These are phyloP conservation scores for Agriopis marginaria DNA, from an alignment of 2,888 invertebrate species.

Conservation along the genomic window DNA sequence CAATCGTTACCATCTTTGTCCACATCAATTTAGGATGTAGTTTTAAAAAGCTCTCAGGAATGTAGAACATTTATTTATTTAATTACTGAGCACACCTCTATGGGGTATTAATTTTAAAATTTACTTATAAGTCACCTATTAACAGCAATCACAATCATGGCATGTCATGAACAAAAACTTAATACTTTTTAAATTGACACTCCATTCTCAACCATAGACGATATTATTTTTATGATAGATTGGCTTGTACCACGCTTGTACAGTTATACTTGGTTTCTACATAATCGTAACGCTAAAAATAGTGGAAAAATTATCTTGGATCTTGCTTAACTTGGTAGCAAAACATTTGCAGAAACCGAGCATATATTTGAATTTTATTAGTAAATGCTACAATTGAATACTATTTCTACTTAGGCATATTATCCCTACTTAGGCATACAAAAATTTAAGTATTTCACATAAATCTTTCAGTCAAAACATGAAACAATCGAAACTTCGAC, in stretches of 20 bases:
- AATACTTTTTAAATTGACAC: conserved; percentile 15
- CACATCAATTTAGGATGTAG: conserved; percentile 3
- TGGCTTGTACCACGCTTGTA: not conserved
- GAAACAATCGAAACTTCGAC: conserved; percentile 29
- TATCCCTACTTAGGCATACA: conserved; percentile 15
- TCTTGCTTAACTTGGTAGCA: not conserved
- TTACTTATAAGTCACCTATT: conserved; percentile 5
- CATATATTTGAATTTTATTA: not conserved
- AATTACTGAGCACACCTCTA: conserved; percentile 27
- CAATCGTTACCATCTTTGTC: not conserved
- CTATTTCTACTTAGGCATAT: conserved; percentile 17
- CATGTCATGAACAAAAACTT: conserved; percentile 5
- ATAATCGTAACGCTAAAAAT: not conserved
- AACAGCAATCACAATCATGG: not conserved
- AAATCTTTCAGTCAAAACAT: conserved; percentile 38
- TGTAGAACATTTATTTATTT: conserved; percentile 24
- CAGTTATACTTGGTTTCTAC: not conserved
- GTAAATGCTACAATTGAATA: conserved; percentile 19
- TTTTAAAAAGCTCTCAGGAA: conserved; percentile 30
- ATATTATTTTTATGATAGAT: not conserved
- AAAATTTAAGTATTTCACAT: conserved; percentile 10
- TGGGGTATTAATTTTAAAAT: conserved; percentile 12
- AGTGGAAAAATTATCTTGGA: not conserved
- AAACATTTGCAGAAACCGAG: not conserved
- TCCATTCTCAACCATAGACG: not conserved